These are phyloP conservation scores for Paelopatides confundens DNA, from an alignment of 53 echinoderm and acorn worm genomes.

Conservation along the genomic window DNA sequence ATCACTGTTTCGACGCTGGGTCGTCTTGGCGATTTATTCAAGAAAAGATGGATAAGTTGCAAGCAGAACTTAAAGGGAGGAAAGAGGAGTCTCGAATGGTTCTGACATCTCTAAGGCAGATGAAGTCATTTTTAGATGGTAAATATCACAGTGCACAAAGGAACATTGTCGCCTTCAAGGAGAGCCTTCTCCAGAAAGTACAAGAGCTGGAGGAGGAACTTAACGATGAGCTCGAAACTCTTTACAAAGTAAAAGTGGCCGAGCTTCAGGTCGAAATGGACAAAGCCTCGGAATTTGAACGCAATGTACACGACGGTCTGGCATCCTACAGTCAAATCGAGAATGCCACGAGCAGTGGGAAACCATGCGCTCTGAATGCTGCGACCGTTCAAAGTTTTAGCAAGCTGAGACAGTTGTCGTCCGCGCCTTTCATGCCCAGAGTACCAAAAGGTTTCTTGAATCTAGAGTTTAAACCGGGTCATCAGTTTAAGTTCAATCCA, in stretches of 20 bases:
- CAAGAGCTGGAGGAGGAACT: conserved; percentile 28
- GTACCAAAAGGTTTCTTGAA: conserved; percentile 17
- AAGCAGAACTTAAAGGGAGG: conserved; percentile 26
- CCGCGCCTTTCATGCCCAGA: not conserved
- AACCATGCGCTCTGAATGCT: conserved; percentile 14
- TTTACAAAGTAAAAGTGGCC: conserved; percentile 25
- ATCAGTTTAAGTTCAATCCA: conserved; percentile 11
- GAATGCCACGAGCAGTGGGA: conserved; percentile 33
- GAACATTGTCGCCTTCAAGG: conserved; percentile 9
- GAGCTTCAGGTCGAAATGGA: conserved; percentile 37
- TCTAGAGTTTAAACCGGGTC: conserved; percentile 29
- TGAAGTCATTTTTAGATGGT: conserved; percentile 37
- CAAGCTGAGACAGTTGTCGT: conserved; percentile 8
- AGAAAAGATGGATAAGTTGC: conserved; percentile 13
- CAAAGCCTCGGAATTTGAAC: conserved; percentile 10
- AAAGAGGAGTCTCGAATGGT: conserved; percentile 37
- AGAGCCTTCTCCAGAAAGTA: conserved; percentile 23
- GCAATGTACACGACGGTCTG: conserved; percentile 25
- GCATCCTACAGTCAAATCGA: conserved; percentile 1
- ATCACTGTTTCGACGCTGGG: conserved; percentile 36
- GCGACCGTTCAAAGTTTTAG: conserved; percentile 15
- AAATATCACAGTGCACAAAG: conserved; percentile 35
- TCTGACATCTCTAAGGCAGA: conserved; percentile 10
- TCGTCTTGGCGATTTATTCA: conserved; percentile 36
- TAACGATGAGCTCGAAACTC: not conserved